Evolutionary conservation across 2,113 vertebrate species (phyloP), one percentile per base, ranked within the genome.

Genomic region (Rhizomys pruinosus): DNA sequence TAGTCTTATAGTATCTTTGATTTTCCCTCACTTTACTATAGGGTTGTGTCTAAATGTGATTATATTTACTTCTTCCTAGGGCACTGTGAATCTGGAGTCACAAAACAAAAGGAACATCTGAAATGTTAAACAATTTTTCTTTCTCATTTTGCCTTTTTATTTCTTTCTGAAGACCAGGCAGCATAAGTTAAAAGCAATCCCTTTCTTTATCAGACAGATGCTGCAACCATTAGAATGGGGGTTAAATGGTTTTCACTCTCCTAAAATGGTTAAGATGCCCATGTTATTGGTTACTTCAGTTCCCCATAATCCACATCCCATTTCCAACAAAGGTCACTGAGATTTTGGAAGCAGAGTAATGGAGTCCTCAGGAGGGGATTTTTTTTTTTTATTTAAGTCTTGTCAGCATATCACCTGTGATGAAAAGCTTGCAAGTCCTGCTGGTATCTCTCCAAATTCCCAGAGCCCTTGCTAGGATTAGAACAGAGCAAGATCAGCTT

Each of bases 111-210:
- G 85, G 78, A 64, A 92, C 82, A 92, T 74, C 39, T 4, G 81
- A 97, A 92, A 94, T 37, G 84, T 90, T 94, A n/a, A 61, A 29
- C 17, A 94, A 81, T 77, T 97, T 97, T 96, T 86, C 96, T 88
- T 92, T 96, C 86, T 95, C 37, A 72, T 95, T 92, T 97, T 66
- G 0, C 74, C 95, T 96, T 94, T 95, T 76, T 57, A 94, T 97
- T 98, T 89, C 73, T 57, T 47, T 94, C 91, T 27, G 5, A 47
- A 0, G 82, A n/a, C 94, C 0, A 0, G 1, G 0, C 0, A 22
- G 61, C 11, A 34, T 81, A 84, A 92, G 89, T 95, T 91, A 97
- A 97, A 98, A 93, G 93, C 95, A 96, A 96, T 97, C 95, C 96
- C 8, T 94, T 97, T 96, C 87, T 96, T 84, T 89, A 79, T 91